A percentile compares a stretch with the other conserved stretches of the same genome.
Conservation (phyloP, 1,140 invertebrate genomes). For the Phymastichus coffea region DNA sequence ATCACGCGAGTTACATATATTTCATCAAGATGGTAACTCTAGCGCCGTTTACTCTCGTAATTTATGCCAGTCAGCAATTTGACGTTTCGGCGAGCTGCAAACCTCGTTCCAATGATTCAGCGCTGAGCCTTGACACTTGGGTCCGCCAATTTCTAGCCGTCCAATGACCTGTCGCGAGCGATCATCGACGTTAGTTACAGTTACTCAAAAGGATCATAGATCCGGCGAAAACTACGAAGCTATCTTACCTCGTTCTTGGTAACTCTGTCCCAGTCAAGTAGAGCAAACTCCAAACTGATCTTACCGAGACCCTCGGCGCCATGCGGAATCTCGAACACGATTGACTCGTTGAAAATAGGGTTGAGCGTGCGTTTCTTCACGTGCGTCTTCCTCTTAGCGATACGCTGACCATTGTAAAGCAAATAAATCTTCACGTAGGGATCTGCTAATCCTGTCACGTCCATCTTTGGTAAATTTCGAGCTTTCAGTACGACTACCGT, state of each 20-base stretch:
- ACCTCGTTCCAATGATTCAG: constrained; percentile 96
- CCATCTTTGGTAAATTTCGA: constrained; percentile 92
- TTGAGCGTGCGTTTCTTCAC: constrained; percentile 97
- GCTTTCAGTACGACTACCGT: constrained; percentile 92
- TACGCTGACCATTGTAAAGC: constrained; percentile 93
- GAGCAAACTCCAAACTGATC: constrained; percentile 88
- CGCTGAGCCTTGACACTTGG: constrained; percentile 75
- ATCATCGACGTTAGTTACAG: too few relatives aligned
- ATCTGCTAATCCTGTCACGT: constrained; percentile 92
- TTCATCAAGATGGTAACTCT: too few relatives aligned
- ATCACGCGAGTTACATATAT: too few relatives aligned
- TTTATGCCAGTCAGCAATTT: constrained; percentile 99
- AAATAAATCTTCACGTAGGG: constrained; percentile 96
- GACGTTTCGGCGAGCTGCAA: constrained; percentile 90
- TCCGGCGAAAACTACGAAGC: too few relatives aligned
- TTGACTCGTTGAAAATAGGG: constrained; percentile 98
- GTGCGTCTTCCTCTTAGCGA: constrained; percentile 98
- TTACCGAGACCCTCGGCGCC: constrained; percentile 81
- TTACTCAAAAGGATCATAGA: too few relatives aligned
- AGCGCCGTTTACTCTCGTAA: constrained; percentile 73
- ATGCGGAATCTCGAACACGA: constrained; percentile 80
- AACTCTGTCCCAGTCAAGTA: constrained; percentile 95
- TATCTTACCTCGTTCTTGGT: constrained; percentile 90
- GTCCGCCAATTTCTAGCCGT: constrained; percentile 83
- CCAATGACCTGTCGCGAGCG: constrained; percentile 95